phyloP scores from a whole-genome alignment of 1,140 invertebrate species.

The Oncopodura yosiiana region DNA sequence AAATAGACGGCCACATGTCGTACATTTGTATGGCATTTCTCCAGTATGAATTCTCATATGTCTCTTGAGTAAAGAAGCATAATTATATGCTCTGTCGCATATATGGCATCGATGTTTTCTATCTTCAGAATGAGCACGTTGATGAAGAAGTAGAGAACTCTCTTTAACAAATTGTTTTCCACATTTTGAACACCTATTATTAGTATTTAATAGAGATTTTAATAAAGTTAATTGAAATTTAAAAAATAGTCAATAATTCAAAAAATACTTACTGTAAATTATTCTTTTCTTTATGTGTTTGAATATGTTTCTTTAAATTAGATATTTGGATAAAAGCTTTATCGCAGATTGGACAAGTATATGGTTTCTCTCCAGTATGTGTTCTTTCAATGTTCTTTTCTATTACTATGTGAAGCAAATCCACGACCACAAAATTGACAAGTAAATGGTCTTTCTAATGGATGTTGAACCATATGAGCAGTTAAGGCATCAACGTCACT shows the following conservation, averaged over 20 bases:
- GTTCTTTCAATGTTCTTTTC: constrained; percentile 40
- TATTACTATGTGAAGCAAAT: constrained; percentile 29
- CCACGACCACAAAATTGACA: constrained; percentile 26
- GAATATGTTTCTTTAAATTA: constrained; percentile 32
- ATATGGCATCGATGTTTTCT: constrained; percentile 27
- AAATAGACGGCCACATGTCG: constrained; percentile 23
- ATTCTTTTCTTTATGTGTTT: constrained; percentile 31
- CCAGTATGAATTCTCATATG: constrained; percentile 32
- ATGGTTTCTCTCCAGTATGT: constrained; percentile 39
- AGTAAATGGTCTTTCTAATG: constrained; percentile 10
- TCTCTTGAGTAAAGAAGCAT: constrained; percentile 30
- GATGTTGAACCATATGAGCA: constrained; percentile 6
- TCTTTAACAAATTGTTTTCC: constrained; percentile 31
- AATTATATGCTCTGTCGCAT: constrained; percentile 33
- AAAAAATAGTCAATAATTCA: not conserved
- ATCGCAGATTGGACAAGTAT: constrained; percentile 22
- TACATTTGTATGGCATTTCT: constrained; percentile 30
- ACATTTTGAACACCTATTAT: constrained; percentile 26
- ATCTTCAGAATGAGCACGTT: constrained; percentile 26
- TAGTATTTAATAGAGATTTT: not conserved
- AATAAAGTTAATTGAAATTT: not conserved
- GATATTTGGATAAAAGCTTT: constrained; percentile 27
- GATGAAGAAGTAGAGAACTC: constrained; percentile 21
- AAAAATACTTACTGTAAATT: constrained; percentile 23
- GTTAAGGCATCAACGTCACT: constrained; percentile 12